These are phyloP conservation scores for Thyatira batis DNA, from an alignment of 2,888 invertebrate genomes.

Conservation along the genomic window DNA sequence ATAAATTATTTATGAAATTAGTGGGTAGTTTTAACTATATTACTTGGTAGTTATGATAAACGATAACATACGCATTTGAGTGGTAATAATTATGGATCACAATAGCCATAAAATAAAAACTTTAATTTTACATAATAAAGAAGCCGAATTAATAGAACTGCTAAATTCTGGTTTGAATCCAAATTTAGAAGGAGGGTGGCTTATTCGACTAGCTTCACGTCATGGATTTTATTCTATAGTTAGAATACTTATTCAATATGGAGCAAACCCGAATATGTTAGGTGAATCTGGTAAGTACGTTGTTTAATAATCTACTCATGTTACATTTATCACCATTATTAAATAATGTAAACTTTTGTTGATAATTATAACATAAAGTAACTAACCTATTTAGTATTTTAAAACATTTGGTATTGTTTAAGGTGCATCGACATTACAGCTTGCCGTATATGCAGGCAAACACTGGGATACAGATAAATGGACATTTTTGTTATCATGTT, in stretches of 20 bases:
- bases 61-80: background rate
- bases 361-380: background rate
- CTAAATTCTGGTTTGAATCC: conserved; percentile 64
- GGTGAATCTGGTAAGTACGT: conserved; percentile 66
- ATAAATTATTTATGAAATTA: no score
- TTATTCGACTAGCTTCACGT: conserved; percentile 69
- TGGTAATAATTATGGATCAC: conserved; percentile 41
- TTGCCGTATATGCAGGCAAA: conserved; percentile 68
- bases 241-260: conserved; percentile 58
- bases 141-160: conserved; percentile 48
- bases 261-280: conserved; percentile 69
- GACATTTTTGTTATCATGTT: conserved; percentile 65
- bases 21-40: no score
- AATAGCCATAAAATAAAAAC: conserved; percentile 45
- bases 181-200: conserved; percentile 71
- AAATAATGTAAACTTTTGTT: no score
- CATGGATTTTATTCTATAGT: conserved; percentile 59
- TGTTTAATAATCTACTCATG: background rate
- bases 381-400: background rate
- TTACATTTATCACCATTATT: background rate
- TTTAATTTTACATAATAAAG: conserved; percentile 52
- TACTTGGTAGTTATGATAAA: no score
- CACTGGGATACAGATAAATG: conserved; percentile 66
- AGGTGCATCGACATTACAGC: conserved; percentile 74
- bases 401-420: conserved; percentile 20